A percentile compares a stretch with the other conserved stretches of the same genome.
Evolutionary conservation across 1,140 invertebrate genomes (phyloP).

Genomic region (Panagrolaimus sp.): DNA sequence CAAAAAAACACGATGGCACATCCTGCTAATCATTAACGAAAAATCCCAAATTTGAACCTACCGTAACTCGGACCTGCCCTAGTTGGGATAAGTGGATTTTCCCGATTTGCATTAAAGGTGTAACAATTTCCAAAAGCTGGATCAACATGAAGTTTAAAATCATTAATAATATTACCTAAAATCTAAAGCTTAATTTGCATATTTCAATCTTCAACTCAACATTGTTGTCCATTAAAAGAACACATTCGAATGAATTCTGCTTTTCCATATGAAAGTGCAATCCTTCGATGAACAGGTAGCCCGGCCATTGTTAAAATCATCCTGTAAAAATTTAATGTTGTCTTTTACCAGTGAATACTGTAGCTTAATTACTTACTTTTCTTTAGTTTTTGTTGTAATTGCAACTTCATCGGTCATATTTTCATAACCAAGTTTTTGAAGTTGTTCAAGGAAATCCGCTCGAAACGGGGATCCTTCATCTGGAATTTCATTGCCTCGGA

Average conservation of each 20-base stretch:
- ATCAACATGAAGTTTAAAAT: constrained; percentile 54
- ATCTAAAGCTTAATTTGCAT: no score
- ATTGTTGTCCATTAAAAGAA: constrained; percentile 50
- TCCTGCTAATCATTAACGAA: no score
- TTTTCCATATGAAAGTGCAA: constrained; percentile 57
- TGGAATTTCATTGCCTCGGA: constrained; percentile 52
- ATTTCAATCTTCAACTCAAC: no score
- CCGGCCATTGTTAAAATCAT: constrained; percentile 55
- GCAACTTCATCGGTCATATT: constrained; percentile 53
- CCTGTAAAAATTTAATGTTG: constrained; percentile 29
- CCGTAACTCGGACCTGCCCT: constrained; percentile 55
- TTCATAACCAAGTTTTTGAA: constrained; percentile 45
- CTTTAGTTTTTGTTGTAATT: constrained; percentile 48
- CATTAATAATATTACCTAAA: constrained; percentile 50
- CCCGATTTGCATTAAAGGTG: constrained; percentile 45
- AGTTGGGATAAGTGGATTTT: constrained; percentile 30
- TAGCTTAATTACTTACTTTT: no score
- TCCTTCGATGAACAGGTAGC: constrained; percentile 45
- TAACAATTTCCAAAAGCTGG: constrained; percentile 55
- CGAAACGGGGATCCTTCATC: constrained; percentile 53
- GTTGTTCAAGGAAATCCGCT: constrained; percentile 41
- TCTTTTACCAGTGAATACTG: no score
- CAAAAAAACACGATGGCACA: constrained; percentile 31
- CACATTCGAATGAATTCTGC: constrained; percentile 58
- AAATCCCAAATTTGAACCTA: constrained; percentile 27